These are phyloP conservation scores for Nymphicus hollandicus DNA, from an alignment of 2,113 vertebrate genomes.

Conservation along the genomic window DNA sequence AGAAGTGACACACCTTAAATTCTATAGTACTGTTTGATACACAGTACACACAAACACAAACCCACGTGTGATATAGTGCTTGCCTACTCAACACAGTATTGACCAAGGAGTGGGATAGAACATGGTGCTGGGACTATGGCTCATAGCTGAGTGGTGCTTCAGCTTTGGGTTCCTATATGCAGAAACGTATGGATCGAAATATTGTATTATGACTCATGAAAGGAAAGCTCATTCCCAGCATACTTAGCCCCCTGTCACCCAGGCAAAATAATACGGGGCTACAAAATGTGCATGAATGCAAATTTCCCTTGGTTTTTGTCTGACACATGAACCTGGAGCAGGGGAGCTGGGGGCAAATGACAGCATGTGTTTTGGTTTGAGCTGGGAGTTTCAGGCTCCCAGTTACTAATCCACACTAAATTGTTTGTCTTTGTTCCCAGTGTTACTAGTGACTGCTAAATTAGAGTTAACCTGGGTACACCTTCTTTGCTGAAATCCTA, in stretches of 20 bases:
- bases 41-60: not conserved
- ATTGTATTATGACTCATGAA: not conserved
- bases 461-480: fast-evolving
- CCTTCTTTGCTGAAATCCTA: not conserved
- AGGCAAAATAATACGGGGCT: not conserved
- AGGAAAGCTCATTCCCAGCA: not conserved
- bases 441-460: not conserved
- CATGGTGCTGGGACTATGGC: fast-evolving
- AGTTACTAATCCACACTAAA: not conserved
- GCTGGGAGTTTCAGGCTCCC: not conserved
- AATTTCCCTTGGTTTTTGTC: not conserved
- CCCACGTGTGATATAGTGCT: not conserved
- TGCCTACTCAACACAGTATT: not conserved
- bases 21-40: not conserved
- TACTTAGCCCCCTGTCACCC: fast-evolving
- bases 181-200: fast-evolving
- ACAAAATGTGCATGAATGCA: fast-evolving
- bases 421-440: not conserved
- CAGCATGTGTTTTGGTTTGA: fast-evolving
- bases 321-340: fast-evolving
- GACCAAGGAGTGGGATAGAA: not conserved
- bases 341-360: not conserved
- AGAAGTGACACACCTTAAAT: not conserved
- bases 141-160: not conserved
- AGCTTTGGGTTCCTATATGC: not conserved